Percentiles rank a stretch among this genome's conserved stretches.
phyloP scores from a whole-genome alignment of 2,113 vertebrate species.

The Thalassarche chlororhynchos region DNA sequence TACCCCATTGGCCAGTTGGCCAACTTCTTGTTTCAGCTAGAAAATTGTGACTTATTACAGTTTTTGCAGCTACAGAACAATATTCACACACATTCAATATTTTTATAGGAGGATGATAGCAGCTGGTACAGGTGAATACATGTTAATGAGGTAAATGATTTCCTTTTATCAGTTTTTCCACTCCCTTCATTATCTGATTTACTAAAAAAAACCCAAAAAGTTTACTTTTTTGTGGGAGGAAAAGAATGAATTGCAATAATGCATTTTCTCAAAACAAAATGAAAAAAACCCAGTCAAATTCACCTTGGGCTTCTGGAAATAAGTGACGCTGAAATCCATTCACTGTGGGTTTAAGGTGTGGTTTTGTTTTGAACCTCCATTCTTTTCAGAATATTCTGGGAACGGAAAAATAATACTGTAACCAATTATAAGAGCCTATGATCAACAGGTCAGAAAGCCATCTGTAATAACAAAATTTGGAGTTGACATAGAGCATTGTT shows the following conservation, averaged over 20 bases:
- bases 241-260: neutral
- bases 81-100: neutral
- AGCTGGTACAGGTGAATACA: neutral
- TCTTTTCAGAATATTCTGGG: neutral
- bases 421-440: neutral
- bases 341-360: neutral
- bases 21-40: neutral
- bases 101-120: neutral
- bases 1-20: no score
- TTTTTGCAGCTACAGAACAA: neutral
- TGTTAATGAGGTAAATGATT: neutral
- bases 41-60: neutral
- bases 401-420: neutral
- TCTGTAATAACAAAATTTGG: neutral
- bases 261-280: neutral
- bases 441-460: neutral
- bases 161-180: neutral
- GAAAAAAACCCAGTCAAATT: neutral
- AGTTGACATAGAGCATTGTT: neutral
- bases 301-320: neutral
- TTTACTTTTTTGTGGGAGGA: neutral
- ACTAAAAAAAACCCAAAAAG: neutral
- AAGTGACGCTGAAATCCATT: neutral
- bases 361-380: neutral
- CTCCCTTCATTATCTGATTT: neutral